Percentiles rank a stretch among this genome's conserved stretches.
Evolutionary conservation across 2,888 invertebrate species (phyloP).

Genomic region (Drosophila ustulata): DNA sequence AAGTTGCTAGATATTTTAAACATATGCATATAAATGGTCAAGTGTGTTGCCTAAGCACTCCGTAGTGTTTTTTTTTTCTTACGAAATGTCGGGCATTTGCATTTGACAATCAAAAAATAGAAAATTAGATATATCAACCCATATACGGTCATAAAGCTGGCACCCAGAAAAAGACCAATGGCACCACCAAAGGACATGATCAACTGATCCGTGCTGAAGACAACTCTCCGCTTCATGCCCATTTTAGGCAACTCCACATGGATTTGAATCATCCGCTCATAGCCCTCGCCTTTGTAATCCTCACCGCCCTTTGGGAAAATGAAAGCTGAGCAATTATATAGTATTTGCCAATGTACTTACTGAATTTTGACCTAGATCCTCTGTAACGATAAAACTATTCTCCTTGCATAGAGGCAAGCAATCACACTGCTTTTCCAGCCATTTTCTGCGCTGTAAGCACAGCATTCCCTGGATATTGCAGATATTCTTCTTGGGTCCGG

Average conservation of each 20-base stretch:
- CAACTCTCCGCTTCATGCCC: slow-evolving; percentile 78
- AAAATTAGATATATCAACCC: slow-evolving; percentile 63
- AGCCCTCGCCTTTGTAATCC: slow-evolving; percentile 52
- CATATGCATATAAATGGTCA: not conserved
- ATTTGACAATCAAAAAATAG: slow-evolving; percentile 52
- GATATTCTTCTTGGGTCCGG: slow-evolving; percentile 64
- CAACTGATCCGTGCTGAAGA: slow-evolving; percentile 83
- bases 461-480: slow-evolving; percentile 78
- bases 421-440: slow-evolving; percentile 70
- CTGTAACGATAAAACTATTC: slow-evolving; percentile 62
- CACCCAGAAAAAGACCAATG: slow-evolving; percentile 83
- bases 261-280: slow-evolving; percentile 70
- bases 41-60: not conserved
- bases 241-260: slow-evolving; percentile 77
- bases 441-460: slow-evolving; percentile 71
- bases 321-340: not conserved
- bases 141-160: slow-evolving; percentile 82
- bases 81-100: slow-evolving; percentile 27
- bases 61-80: not conserved
- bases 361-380: slow-evolving; percentile 58
- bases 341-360: slow-evolving; percentile 52
- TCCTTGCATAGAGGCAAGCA: slow-evolving; percentile 78
- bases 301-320: slow-evolving; percentile 35
- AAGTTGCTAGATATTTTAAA: not conserved
- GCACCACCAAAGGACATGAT: slow-evolving; percentile 84